Evolutionary conservation across 2,888 invertebrate species (phyloP).

Genomic region (Conchocele bisecta): DNA sequence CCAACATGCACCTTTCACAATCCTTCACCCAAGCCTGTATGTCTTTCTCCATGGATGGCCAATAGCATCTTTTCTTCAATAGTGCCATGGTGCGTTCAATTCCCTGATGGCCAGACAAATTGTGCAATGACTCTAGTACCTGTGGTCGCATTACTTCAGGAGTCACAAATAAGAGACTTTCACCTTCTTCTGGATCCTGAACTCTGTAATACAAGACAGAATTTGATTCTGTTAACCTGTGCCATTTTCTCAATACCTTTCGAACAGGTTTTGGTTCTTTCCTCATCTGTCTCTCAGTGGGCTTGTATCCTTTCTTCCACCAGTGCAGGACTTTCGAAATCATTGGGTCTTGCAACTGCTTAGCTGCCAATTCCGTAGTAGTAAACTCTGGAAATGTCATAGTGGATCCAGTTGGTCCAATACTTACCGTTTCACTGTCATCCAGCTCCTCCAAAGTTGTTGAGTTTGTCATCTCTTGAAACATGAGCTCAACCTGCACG

Average conservation of each 20-base stretch:
- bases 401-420: no score
- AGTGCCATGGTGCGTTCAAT: not conserved
- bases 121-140: not conserved
- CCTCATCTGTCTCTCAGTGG: not conserved
- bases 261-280: not conserved
- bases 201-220: conserved; percentile 3
- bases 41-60: conserved; percentile 27
- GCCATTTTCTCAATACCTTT: conserved; percentile 5
- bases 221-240: not conserved
- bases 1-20: conserved; percentile 33
- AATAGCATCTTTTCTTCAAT: conserved; percentile 22
- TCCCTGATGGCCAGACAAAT: not conserved
- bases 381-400: conserved; percentile 4
- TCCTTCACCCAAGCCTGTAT: conserved; percentile 6
- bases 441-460: no score
- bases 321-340: not conserved
- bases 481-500: not conserved
- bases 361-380: conserved; percentile 1
- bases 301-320: not conserved
- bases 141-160: conserved; percentile 8
- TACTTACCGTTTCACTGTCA: no score
- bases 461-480: conserved; percentile 8
- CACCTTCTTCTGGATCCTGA: not conserved
- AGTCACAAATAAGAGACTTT: not conserved
- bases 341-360: conserved; percentile 7